phyloP scores from a whole-genome alignment of 2,113 vertebrate species.

The Lophotis ruficrista region DNA sequence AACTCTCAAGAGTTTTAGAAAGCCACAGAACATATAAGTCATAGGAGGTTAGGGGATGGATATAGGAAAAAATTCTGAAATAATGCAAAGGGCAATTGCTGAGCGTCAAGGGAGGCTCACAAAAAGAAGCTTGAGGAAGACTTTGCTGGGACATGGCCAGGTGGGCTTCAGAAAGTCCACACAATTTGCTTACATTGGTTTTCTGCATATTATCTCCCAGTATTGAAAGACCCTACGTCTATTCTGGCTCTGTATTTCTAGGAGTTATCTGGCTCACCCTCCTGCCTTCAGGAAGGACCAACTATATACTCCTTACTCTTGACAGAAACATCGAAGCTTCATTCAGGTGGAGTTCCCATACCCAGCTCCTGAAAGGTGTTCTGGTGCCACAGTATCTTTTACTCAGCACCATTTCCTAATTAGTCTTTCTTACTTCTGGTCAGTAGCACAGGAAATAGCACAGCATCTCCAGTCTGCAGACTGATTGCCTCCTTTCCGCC shows the following conservation, averaged over 20 bases:
- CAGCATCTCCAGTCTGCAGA: background rate
- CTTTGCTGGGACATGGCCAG: background rate
- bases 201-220: background rate
- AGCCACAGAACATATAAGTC: background rate
- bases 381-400: background rate
- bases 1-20: background rate
- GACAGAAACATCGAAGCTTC: background rate
- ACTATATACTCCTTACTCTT: background rate
- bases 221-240: background rate
- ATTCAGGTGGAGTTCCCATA: background rate
- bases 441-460: background rate
- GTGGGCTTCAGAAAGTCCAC: background rate
- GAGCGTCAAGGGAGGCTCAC: background rate
- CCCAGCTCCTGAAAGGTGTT: background rate
- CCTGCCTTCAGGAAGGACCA: background rate
- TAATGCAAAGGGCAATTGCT: background rate
- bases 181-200: background rate
- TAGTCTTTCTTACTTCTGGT: background rate
- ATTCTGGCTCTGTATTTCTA: background rate
- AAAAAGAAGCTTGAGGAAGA: background rate
- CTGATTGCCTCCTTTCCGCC: background rate
- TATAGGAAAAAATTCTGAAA: background rate
- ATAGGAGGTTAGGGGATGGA: background rate
- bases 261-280: background rate
- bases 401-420: background rate